Base-by-base conservation (phyloP, 2,888 invertebrate genomes). In the Colostygia pectinataria region DNA sequence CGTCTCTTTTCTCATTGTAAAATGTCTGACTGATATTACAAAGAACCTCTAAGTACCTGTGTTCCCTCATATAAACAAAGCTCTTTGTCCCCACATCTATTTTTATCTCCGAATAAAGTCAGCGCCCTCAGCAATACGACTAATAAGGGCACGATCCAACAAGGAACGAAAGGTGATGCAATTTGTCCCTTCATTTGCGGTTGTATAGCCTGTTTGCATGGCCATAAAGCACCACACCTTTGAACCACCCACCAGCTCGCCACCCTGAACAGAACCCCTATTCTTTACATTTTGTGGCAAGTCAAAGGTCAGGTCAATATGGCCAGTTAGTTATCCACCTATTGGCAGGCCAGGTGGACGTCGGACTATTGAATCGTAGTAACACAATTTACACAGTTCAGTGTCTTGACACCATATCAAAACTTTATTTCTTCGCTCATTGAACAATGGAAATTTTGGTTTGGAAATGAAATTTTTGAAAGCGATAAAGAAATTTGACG, bases 141-240 rank as follows among this genome's bases (percentile, higher is more conserved):
- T 77, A 81, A 79, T 74, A 79, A 79, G 77, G 72, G 71, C 55
- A 61, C 65, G 69, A 68, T 73, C 74, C 79, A 77, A 80, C 77
- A 74, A 68, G 71, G 77, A 72, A 77, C 81, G 74, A 68, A 76
- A 76, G 80, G 77, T 80, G 75, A 77, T 73, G 76, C 83, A 81
- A 86, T 87, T 87, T 85, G 78, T 72, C 71, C 77, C 70, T 68
- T 73, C 83, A 83, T 83, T 88, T 81, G 75, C 66, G 74, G 72
- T 71, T 77, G 77, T 79, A 77, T 77, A 77, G 75, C 66, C 73
- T 82, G 88, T 88, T 88, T 85, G 84, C 83, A 79, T 80, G 81
- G 65, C 74, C 76, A 75, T 86, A 84, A 83, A 85, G 64, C 71
- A 75, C 78, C 87, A 83, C 88, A 74, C 87, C 88, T 83, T 78